Evolutionary conservation across 2,113 vertebrate genomes (phyloP), one percentile per base, ranked within the genome.

Genomic region (Bos indicus): DNA sequence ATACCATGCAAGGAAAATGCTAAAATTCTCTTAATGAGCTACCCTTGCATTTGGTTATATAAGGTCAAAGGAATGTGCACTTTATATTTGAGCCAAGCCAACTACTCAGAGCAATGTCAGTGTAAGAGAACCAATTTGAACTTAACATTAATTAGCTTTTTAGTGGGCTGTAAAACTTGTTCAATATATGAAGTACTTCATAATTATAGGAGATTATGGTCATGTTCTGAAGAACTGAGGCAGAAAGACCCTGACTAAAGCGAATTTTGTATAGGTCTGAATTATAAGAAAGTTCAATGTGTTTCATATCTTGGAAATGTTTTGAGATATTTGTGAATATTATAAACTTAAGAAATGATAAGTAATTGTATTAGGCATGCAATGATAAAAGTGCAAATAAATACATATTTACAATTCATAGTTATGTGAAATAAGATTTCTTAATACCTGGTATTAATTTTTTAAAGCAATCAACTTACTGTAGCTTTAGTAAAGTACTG

Each of bases 111-210:
- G 97, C 97, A 94, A 93, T 81, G 83, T 92, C 97, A 88, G 81
- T 81, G 88, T 90, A 56, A 81, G 94, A 97, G 91, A 87, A 59
- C 91, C 83, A 90, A 60, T 78, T 97, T 97, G 92, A 81, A 95
- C 81, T 97, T 82, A 89, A 95, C 93, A 90, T 98, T 98, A 98
- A 98, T 97, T 98, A 97, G 96, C 83, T 98, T 98, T 98, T 98
- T 95, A 97, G 95, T 59, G 92, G 91, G 15, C 92, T 98, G 95
- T 97, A 97, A 98, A 98, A 94, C 60, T 64, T 21, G 3, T 74
- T 59, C 43, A 86, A 30, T 51, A 64, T 93, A 97, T 89, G 96
- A 96, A 95, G 56, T 13, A 6, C 84, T 98, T 96, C 30, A 52
- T 98, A 97, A 98, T 98, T 96, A 81, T 33, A 33, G 91, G n/a